Conservation (phyloP, 2,888 invertebrate species). For the Euproctis similis region DNA sequence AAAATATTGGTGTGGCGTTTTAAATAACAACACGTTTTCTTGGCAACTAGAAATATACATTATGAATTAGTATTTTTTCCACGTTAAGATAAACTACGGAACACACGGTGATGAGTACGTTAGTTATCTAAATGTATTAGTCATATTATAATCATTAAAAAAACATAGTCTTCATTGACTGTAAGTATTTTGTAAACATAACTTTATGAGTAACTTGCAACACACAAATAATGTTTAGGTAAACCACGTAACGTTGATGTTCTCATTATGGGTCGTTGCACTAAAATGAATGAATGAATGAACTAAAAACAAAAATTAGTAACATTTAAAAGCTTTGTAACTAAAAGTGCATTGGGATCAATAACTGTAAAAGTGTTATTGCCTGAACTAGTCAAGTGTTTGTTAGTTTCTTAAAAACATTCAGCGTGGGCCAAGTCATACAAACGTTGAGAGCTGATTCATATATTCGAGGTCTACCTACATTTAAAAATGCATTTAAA, state of each 20-base stretch:
- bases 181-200: neutral
- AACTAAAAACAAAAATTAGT: constrained; percentile 30
- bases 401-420: constrained; percentile 19
- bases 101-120: too few species aligned
- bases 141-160: neutral
- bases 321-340: constrained; percentile 34
- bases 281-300: constrained; percentile 26
- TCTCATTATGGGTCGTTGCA: constrained; percentile 32
- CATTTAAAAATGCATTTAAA: too few species aligned
- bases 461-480: too few species aligned
- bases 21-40: too few species aligned
- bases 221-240: too few species aligned
- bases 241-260: constrained; percentile 5
- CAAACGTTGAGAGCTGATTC: constrained; percentile 30
- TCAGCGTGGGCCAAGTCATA: constrained; percentile 25
- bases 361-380: constrained; percentile 37
- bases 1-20: too few species aligned
- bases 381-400: constrained; percentile 9
- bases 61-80: neutral
- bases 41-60: too few species aligned
- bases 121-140: neutral
- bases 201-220: neutral
- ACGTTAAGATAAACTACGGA: too few species aligned
- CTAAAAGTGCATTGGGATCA: constrained; percentile 37
- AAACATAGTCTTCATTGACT: too few species aligned